These are phyloP conservation scores for Toxotes lorentzi DNA, from an alignment of 2,797 vertebrate genomes.

Conservation along the genomic window DNA sequence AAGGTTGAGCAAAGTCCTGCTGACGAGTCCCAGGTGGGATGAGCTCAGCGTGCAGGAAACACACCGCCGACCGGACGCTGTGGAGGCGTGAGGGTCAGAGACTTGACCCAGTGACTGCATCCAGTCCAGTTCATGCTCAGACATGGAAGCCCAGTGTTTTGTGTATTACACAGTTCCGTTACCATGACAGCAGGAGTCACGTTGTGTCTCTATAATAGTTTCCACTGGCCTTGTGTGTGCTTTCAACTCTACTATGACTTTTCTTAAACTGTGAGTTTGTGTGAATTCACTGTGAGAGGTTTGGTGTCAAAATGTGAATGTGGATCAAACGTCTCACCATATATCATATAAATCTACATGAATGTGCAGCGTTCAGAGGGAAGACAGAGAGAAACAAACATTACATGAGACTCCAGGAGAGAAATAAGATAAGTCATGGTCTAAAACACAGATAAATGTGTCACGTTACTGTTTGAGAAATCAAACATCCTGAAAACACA, in stretches of 20 bases:
- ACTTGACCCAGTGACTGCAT: slow-evolving; percentile 16
- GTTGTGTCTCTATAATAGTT: not conserved
- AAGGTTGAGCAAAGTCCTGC: not conserved
- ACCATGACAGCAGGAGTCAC: not conserved
- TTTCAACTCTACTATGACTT: not conserved
- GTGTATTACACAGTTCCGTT: not conserved
- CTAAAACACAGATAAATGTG: too few relatives aligned
- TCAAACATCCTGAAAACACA: not conserved
- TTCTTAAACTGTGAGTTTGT: not conserved
- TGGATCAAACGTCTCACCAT: not conserved
- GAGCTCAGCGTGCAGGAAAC: slow-evolving; percentile 14
- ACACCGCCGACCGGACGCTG: not conserved
- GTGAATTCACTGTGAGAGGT: not conserved
- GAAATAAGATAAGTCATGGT: not conserved
- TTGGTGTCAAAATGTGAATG: not conserved
- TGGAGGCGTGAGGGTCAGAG: not conserved
- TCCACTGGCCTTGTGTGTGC: not conserved
- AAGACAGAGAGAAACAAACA: not conserved
- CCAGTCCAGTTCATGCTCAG: slow-evolving; percentile 3
- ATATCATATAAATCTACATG: too few relatives aligned
- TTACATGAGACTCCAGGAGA: not conserved
- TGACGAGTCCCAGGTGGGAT: not conserved
- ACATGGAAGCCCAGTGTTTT: not conserved
- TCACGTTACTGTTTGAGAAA: not conserved
- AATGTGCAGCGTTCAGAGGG: not conserved